These are phyloP conservation scores for Aythya baeri DNA, from an alignment of 2,113 vertebrate species.

Conservation along the genomic window DNA sequence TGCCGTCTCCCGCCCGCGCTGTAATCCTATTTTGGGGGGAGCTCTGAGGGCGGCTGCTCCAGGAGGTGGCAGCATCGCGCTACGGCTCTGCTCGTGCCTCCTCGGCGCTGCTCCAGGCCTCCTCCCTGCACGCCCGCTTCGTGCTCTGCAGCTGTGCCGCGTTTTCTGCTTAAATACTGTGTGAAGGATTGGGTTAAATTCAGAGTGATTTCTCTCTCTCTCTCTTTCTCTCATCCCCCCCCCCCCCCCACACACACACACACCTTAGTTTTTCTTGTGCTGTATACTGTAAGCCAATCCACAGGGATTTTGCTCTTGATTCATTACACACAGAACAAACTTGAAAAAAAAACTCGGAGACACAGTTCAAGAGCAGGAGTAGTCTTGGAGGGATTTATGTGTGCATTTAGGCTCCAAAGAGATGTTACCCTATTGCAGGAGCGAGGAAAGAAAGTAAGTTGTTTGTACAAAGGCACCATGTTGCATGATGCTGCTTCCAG, in stretches of 20 bases:
- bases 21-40: no score
- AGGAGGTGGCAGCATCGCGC: conserved; percentile 80
- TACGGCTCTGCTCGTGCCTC: background rate
- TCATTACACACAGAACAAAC: background rate
- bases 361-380: background rate
- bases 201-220: background rate
- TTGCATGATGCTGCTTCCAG: fast-evolving
- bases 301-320: background rate
- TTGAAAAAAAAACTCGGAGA: background rate
- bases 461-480: fast-evolving
- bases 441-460: background rate
- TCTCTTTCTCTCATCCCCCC: no score
- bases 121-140: no score
- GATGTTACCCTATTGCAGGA: background rate
- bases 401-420: background rate
- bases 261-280: background rate
- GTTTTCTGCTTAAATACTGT: background rate
- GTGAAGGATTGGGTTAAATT: background rate
- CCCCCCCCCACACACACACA: no score
- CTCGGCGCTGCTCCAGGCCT: no score
- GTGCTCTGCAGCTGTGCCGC: background rate
- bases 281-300: background rate
- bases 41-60: background rate
- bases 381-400: background rate
- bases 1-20: no score